A percentile compares a stretch with the other conserved stretches of the same genome.
These are phyloP conservation scores for Mamestra brassicae DNA, from an alignment of 2,888 invertebrate genomes.

Conservation along the genomic window DNA sequence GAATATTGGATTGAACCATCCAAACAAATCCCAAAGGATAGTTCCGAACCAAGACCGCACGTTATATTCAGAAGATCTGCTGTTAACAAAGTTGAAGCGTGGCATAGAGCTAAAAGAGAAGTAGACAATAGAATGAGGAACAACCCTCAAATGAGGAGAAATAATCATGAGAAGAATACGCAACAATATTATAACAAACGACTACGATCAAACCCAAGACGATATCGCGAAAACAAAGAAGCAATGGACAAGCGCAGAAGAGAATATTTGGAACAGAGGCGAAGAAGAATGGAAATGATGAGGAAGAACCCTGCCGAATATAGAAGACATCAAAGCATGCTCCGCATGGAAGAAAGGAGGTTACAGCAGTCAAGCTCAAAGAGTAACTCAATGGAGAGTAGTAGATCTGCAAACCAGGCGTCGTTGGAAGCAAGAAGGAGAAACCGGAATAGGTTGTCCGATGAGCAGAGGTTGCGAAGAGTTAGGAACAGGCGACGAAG, in stretches of 20 bases:
- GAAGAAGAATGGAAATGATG: constrained; percentile 81
- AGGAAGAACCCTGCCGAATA: constrained; percentile 84
- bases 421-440: constrained; percentile 69
- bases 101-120: constrained; percentile 83
- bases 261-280: constrained; percentile 81
- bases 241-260: constrained; percentile 86
- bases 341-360: constrained; percentile 82
- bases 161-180: constrained; percentile 87
- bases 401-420: constrained; percentile 76
- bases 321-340: constrained; percentile 79
- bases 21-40: constrained; percentile 86
- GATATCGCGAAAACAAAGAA: constrained; percentile 92
- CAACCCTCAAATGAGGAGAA: constrained; percentile 79
- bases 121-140: constrained; percentile 70
- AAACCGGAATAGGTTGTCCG: constrained; percentile 72
- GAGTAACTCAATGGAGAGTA: constrained; percentile 79
- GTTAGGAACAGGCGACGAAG: constrained; percentile 82
- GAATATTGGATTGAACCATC: constrained; percentile 94
- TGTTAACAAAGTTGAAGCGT: constrained; percentile 87
- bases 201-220: constrained; percentile 85
- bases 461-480: constrained; percentile 76
- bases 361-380: constrained; percentile 71
- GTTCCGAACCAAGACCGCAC: constrained; percentile 90
- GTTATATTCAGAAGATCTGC: constrained; percentile 93
- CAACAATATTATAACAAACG: constrained; percentile 77